Evolutionary conservation across 2,797 vertebrate species (phyloP).

Genomic region (Pseudotriccus pelzelni): DNA sequence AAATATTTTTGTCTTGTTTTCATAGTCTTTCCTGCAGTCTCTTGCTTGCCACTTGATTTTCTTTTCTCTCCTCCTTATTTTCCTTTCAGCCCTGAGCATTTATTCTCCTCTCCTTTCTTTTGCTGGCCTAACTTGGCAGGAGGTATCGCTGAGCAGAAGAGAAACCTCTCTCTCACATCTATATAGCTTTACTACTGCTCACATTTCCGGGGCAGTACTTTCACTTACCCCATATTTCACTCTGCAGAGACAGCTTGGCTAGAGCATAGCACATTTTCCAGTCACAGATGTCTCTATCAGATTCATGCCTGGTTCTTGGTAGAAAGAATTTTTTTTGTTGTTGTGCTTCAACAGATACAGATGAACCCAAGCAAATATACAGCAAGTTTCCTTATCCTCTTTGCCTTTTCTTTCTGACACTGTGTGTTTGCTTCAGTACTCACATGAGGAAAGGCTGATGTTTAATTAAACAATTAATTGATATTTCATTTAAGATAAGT

Average conservation of each 20-base stretch:
- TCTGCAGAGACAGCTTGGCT: slow-evolving; percentile 7
- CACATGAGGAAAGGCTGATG: neutral
- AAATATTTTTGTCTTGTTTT: neutral
- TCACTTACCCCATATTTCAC: slow-evolving; percentile 35
- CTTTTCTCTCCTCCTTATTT: neutral
- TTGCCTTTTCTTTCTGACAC: neutral
- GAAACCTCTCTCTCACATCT: neutral
- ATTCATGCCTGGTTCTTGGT: neutral
- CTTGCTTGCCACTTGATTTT: neutral
- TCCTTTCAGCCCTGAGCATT: neutral
- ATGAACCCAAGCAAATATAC: neutral
- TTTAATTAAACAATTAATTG: neutral
- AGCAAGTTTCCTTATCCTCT: neutral
- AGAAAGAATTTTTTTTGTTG: neutral
- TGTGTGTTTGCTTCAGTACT: neutral
- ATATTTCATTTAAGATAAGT: neutral
- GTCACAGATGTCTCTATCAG: neutral
- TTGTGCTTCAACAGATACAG: neutral
- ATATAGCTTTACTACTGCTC: neutral
- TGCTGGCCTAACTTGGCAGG: neutral
- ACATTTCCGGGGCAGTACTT: neutral
- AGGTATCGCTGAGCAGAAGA: neutral
- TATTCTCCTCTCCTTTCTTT: neutral
- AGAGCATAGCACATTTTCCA: slow-evolving; percentile 20
- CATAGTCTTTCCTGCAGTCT: neutral